Percentiles rank a stretch among this genome's conserved stretches.
phyloP scores from a whole-genome alignment of 2,888 invertebrate genomes.

The Pediacus dermestoides region DNA sequence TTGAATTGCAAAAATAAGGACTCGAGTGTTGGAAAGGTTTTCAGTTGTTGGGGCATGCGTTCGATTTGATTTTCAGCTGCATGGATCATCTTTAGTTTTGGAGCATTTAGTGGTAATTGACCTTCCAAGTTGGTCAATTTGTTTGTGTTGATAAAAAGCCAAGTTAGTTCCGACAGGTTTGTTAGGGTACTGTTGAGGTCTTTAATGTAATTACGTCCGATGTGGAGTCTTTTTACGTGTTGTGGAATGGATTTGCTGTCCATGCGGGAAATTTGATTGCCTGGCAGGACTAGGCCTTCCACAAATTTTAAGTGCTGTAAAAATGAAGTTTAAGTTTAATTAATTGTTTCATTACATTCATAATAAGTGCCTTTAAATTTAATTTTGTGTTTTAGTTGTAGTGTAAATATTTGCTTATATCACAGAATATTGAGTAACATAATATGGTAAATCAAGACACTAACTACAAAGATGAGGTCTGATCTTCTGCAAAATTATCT shows the following conservation, averaged over 20 bases:
- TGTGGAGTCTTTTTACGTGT: slow-evolving; percentile 65
- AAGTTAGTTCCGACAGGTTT: slow-evolving; percentile 67
- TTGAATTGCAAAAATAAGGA: slow-evolving; percentile 72
- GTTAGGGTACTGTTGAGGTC: slow-evolving; percentile 75
- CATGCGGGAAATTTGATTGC: slow-evolving; percentile 70
- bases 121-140: slow-evolving; percentile 70
- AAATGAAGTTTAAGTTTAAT: too few relatives aligned
- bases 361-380: too few relatives aligned
- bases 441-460: too few relatives aligned
- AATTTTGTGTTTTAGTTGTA: too few relatives aligned
- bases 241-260: slow-evolving; percentile 70
- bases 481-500: too few relatives aligned
- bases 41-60: slow-evolving; percentile 68
- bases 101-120: slow-evolving; percentile 67
- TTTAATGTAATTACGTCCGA: slow-evolving; percentile 71
- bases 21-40: slow-evolving; percentile 65
- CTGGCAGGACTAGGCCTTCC: slow-evolving; percentile 68
- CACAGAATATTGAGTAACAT: too few relatives aligned
- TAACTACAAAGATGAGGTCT: too few relatives aligned
- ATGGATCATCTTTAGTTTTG: slow-evolving; percentile 66
- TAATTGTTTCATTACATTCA: too few relatives aligned
- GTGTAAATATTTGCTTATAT: too few relatives aligned
- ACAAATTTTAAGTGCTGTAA: slow-evolving; percentile 61
- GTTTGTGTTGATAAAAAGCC: slow-evolving; percentile 77
- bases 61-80: slow-evolving; percentile 69